phyloP scores from a whole-genome alignment of 2,888 invertebrate genomes.

The Apamea sordens region DNA sequence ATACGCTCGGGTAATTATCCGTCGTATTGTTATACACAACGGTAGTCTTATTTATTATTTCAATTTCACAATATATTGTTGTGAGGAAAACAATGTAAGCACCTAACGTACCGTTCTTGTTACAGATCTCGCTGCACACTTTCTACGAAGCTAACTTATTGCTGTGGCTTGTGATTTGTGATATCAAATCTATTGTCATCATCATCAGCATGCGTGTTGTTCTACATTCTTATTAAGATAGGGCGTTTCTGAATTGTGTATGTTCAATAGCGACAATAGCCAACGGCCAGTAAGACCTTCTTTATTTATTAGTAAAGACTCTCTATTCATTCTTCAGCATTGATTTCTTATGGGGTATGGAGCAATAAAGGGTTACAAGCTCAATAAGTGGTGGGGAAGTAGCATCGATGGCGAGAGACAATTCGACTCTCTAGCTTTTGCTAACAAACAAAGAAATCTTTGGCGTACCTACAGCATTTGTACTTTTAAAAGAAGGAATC shows the following conservation, averaged over 20 bases:
- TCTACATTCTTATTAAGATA: conserved; percentile 1
- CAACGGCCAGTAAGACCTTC: background rate
- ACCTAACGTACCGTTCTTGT: conserved; percentile 56
- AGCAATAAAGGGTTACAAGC: background rate
- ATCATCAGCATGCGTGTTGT: conserved; percentile 32
- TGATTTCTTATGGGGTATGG: background rate
- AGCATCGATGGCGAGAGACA: background rate
- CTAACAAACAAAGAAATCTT: background rate
- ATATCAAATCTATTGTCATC: conserved; percentile 44
- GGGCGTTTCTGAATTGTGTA: background rate
- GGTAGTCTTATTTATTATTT: conserved; percentile 77
- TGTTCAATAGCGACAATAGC: background rate
- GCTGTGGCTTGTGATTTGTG: conserved; percentile 31
- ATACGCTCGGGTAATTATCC: conserved; percentile 80
- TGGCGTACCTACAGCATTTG: background rate
- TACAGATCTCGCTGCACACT: conserved; percentile 52
- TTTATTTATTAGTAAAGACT: background rate
- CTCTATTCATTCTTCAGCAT: background rate
- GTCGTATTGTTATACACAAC: conserved; percentile 79
- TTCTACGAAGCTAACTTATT: conserved; percentile 55
- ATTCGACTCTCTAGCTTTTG: background rate
- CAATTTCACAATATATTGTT: conserved; percentile 80
- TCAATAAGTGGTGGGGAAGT: background rate
- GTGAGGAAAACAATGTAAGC: conserved; percentile 73
- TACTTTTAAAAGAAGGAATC: background rate